Evolutionary conservation across 1,140 invertebrate species (phyloP).

Genomic region (Micrasema longulum): DNA sequence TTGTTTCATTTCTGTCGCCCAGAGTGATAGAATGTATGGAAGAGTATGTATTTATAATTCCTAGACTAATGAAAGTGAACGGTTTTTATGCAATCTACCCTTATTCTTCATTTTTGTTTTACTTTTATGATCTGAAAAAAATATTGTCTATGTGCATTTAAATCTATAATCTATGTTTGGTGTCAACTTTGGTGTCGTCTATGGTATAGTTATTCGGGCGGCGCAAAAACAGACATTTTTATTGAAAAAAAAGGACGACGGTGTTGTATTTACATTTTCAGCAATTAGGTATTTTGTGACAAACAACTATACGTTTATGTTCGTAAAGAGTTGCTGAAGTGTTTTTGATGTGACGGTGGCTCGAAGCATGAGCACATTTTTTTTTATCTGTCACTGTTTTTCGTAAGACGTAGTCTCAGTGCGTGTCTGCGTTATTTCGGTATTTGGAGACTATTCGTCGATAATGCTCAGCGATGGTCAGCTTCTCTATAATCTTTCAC

Average conservation of each 20-base stretch:
- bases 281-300: slow-evolving; percentile 33
- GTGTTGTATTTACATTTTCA: slow-evolving; percentile 41
- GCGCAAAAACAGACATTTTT: slow-evolving; percentile 48
- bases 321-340: background rate
- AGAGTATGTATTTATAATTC: too few species aligned
- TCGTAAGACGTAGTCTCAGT: slow-evolving; percentile 45
- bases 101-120: too few species aligned
- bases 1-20: too few species aligned
- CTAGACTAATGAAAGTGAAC: too few species aligned
- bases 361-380: slow-evolving; percentile 40
- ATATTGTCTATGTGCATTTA: too few species aligned
- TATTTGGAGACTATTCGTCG: slow-evolving; percentile 37
- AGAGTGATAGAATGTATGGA: too few species aligned
- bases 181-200: slow-evolving; percentile 8
- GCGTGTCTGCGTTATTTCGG: slow-evolving; percentile 42
- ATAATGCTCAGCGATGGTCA: slow-evolving; percentile 1
- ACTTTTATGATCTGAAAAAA: too few species aligned
- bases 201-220: slow-evolving; percentile 43
- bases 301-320: slow-evolving; percentile 8
- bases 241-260: slow-evolving; percentile 38
- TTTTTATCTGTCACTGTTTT: slow-evolving; percentile 47
- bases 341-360: slow-evolving; percentile 16
- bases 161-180: too few species aligned
- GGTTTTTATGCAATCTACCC: too few species aligned
- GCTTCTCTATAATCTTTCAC: background rate